A percentile compares a stretch with the other conserved stretches of the same genome.
These are phyloP conservation scores for Anarhynchus alexandrinus DNA, from an alignment of 2,113 vertebrate genomes.

Conservation along the genomic window DNA sequence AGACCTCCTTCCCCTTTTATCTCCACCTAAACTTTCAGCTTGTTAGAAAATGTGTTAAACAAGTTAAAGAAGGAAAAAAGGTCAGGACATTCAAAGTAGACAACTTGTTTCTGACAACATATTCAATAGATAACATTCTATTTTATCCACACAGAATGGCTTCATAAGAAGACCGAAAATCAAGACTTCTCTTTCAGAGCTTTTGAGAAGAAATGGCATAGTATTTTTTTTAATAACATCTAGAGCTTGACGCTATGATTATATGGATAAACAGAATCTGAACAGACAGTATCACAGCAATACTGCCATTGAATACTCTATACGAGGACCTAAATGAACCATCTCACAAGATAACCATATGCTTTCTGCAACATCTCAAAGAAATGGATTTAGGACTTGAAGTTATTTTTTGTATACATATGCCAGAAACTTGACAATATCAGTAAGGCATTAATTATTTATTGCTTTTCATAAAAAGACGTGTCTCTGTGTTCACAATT, in stretches of 20 bases:
- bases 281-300: not conserved
- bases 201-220: not conserved
- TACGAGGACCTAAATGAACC: not conserved
- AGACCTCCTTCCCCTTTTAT: not conserved
- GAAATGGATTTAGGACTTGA: not conserved
- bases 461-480: not conserved
- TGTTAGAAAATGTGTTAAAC: not conserved
- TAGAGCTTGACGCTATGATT: not conserved
- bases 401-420: not conserved
- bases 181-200: not conserved
- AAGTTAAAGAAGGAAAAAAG: not conserved
- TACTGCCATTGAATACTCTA: not conserved
- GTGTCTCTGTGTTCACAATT: not conserved
- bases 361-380: not conserved
- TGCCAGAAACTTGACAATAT: not conserved
- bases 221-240: not conserved
- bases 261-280: not conserved
- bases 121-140: not conserved
- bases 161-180: not conserved
- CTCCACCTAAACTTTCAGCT: not conserved
- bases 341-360: not conserved
- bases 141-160: not conserved
- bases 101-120: not conserved
- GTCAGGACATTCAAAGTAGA: not conserved
- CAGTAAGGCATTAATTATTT: not conserved